phyloP scores from a whole-genome alignment of 2,113 vertebrate genomes.

The Stegostoma tigrinum region DNA sequence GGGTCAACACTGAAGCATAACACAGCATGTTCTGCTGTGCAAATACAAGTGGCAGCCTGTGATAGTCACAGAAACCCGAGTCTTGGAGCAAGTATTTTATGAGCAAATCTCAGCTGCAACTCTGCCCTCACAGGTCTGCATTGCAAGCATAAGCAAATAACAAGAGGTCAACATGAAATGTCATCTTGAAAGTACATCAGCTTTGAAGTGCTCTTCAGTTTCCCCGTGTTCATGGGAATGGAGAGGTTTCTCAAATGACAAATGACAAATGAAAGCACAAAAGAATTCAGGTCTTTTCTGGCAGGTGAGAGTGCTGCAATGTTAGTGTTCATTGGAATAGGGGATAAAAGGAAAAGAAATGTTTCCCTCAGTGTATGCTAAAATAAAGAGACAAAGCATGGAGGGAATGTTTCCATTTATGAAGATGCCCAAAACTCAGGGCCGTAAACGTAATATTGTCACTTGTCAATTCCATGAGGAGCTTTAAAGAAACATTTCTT shows the following conservation, averaged over 20 bases:
- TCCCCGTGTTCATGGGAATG: not conserved
- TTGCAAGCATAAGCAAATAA: not conserved
- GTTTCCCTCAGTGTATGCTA: not conserved
- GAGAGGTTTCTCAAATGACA: not conserved
- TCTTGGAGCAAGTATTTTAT: not conserved
- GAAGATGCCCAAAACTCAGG: not conserved
- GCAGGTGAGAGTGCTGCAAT: not conserved
- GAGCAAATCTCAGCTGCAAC: not conserved
- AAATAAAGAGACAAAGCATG: not conserved
- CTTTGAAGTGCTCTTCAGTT: not conserved
- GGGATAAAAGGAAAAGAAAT: not conserved
- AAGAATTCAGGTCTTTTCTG: slow-evolving; percentile 20
- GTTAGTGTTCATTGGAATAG: not conserved
- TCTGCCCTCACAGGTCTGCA: not conserved
- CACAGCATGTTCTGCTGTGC: not conserved
- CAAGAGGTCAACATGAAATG: not conserved
- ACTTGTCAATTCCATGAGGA: not conserved
- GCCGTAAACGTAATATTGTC: not conserved
- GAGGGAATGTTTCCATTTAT: not conserved
- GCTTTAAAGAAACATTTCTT: not conserved
- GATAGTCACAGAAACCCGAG: not conserved
- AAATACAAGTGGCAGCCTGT: not conserved
- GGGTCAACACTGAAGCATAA: slow-evolving; percentile 14
- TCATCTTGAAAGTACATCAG: not conserved
- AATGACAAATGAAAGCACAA: not conserved